These are phyloP conservation scores for Alviniconcha strummeri DNA, from an alignment of 2,888 invertebrate genomes.

Conservation along the genomic window DNA sequence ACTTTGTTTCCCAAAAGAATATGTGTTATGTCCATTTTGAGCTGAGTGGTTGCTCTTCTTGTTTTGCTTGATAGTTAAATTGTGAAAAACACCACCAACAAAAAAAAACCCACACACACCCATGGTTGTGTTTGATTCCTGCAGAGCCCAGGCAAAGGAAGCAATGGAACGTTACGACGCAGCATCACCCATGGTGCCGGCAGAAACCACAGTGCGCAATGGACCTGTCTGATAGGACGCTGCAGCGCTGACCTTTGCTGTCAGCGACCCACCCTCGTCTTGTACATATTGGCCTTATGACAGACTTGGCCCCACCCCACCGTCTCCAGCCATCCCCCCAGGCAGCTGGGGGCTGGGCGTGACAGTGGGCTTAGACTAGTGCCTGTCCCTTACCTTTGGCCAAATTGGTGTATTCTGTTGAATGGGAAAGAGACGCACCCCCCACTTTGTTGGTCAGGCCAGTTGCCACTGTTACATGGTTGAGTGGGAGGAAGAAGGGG, in stretches of 20 bases:
- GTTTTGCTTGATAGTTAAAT: neutral
- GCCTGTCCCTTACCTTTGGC: constrained; percentile 21
- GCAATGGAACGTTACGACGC: constrained; percentile 54
- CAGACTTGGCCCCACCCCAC: neutral
- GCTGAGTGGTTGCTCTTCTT: neutral
- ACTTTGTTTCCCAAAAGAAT: no score
- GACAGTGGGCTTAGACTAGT: constrained; percentile 20
- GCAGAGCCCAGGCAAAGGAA: constrained; percentile 62
- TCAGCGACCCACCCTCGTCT: neutral
- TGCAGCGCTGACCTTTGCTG: neutral
- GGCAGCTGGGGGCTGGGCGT: constrained; percentile 10
- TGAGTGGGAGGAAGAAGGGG: no score
- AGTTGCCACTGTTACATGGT: neutral
- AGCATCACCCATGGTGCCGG: constrained; percentile 36
- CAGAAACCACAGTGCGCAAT: constrained; percentile 50
- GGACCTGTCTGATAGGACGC: constrained; percentile 58
- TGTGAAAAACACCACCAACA: neutral
- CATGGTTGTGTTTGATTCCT: constrained; percentile 13
- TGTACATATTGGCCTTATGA: constrained; percentile 24
- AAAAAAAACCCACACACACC: neutral
- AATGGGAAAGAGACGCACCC: neutral
- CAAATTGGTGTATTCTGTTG: neutral
- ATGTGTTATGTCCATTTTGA: no score
- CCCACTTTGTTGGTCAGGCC: neutral
- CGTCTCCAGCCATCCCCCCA: constrained; percentile 5